These are phyloP conservation scores for Aporophyla lueneburgensis DNA, from an alignment of 2,888 invertebrate species.

Conservation along the genomic window DNA sequence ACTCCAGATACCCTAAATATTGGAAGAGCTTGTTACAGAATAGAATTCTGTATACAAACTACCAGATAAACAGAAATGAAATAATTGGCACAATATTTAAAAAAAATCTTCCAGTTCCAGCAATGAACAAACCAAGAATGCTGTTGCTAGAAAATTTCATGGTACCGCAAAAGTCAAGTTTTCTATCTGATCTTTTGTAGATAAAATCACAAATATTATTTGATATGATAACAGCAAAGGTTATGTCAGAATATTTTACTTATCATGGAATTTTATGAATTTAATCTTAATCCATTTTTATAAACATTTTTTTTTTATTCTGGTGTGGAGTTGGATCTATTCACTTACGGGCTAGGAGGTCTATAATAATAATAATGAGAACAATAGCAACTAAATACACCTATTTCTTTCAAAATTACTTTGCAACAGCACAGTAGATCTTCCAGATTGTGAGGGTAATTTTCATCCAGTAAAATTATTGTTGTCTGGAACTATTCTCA, in stretches of 20 bases:
- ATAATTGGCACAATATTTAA: too few species aligned
- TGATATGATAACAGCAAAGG: constrained; percentile 27
- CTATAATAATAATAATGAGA: background rate
- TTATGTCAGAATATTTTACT: background rate
- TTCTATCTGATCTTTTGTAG: background rate
- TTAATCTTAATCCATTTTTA: constrained; percentile 4
- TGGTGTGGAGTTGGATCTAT: background rate
- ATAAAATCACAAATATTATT: constrained; percentile 3
- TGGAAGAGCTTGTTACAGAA: background rate
- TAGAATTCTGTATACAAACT: background rate
- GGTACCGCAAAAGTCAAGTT: constrained; percentile 1
- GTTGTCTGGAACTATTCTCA: background rate
- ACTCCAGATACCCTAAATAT: too few species aligned
- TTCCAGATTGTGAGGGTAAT: background rate
- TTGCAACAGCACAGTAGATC: background rate
- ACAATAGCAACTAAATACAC: background rate
- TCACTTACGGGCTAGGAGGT: background rate
- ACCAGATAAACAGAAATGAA: too few species aligned
- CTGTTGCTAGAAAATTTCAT: too few species aligned
- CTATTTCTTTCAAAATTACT: background rate
- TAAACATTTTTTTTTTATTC: background rate
- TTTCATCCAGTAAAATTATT: background rate
- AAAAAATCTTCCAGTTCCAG: background rate
- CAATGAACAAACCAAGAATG: background rate
- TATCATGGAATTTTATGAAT: constrained; percentile 1